Evolutionary conservation across 2,797 vertebrate species (phyloP).

Genomic region (Fratercula arctica): DNA sequence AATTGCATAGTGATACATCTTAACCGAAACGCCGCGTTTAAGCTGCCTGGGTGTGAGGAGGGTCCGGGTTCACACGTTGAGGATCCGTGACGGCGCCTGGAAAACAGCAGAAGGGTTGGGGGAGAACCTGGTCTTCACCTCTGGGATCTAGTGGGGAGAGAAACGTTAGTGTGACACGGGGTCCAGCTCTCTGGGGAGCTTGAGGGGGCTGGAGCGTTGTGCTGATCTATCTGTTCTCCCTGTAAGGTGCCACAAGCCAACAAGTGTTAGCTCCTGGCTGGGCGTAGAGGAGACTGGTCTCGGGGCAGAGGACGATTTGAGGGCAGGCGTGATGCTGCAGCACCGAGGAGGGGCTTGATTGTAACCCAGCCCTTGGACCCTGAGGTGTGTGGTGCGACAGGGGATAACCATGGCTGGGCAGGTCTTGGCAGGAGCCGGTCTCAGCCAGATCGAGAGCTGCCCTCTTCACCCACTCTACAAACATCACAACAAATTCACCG

Average conservation of each 20-base stretch:
- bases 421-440: neutral
- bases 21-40: neutral
- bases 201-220: neutral
- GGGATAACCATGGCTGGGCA: neutral
- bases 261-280: neutral
- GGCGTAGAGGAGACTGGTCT: rapidly evolving
- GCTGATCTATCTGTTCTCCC: neutral
- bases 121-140: slow-evolving; percentile 86
- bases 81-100: slow-evolving; percentile 86
- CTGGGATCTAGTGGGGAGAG: slow-evolving; percentile 80
- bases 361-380: neutral
- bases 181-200: neutral
- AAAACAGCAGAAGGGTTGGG: slow-evolving; percentile 94
- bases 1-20: slow-evolving; percentile 68
- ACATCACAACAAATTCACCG: neutral
- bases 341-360: rapidly evolving
- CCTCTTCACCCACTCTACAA: neutral
- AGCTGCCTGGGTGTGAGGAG: slow-evolving; percentile 28
- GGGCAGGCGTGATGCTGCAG: neutral
- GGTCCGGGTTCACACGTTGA: slow-evolving; percentile 83
- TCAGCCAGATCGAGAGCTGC: neutral
- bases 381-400: neutral
- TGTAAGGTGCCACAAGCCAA: rapidly evolving
- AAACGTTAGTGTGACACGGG: neutral
- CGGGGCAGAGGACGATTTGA: neutral